Evolutionary conservation across 1,140 invertebrate genomes (phyloP).

Genomic region (Lordiphosa collinella): DNA sequence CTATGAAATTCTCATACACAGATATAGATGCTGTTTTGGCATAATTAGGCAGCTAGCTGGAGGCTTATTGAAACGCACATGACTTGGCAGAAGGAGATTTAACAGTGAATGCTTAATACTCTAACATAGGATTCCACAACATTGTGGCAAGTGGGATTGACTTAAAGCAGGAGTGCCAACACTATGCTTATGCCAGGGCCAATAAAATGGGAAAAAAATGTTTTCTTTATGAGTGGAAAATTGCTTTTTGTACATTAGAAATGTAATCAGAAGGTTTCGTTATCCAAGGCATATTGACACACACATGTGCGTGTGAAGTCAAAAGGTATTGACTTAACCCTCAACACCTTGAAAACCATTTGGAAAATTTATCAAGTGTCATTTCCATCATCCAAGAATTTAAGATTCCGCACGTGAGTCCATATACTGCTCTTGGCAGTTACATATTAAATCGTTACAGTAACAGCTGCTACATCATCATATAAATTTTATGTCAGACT

Average conservation of each 20-base stretch:
- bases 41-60: conserved; percentile 56
- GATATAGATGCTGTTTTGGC: conserved; percentile 33
- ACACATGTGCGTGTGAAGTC: too few relatives aligned
- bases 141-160: too few relatives aligned
- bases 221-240: too few relatives aligned
- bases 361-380: conserved; percentile 73
- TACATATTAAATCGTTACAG: neutral
- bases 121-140: too few relatives aligned
- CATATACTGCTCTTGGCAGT: too few relatives aligned
- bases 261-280: too few relatives aligned
- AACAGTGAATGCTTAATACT: neutral
- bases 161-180: too few relatives aligned
- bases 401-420: neutral
- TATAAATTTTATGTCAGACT: conserved; percentile 19
- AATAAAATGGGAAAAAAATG: too few relatives aligned
- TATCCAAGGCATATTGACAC: too few relatives aligned
- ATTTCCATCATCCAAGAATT: conserved; percentile 25
- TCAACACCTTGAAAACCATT: conserved; percentile 49
- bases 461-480: neutral
- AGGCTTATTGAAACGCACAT: conserved; percentile 36
- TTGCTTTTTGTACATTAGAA: too few relatives aligned
- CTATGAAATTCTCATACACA: conserved; percentile 32
- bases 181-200: too few relatives aligned
- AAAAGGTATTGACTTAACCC: conserved; percentile 27
- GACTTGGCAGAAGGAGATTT: neutral